phyloP scores from a whole-genome alignment of 2,888 invertebrate species.

The Lasiommata megera region DNA sequence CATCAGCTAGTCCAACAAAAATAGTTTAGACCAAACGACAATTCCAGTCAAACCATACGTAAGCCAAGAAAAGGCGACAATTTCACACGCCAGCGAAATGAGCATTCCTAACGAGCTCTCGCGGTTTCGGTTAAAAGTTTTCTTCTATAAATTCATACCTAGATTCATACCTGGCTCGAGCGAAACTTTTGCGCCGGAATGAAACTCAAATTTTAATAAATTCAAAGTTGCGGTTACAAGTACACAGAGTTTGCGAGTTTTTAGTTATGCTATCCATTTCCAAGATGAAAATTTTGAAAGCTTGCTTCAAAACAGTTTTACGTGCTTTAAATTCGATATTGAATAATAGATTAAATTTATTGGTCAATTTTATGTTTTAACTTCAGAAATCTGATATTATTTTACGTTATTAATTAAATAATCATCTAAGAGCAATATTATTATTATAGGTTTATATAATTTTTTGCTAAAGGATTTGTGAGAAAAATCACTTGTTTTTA shows the following conservation, averaged over 20 bases:
- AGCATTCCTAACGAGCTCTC: conserved; percentile 15
- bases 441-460: too few relatives aligned
- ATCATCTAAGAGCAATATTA: too few relatives aligned
- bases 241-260: conserved; percentile 23
- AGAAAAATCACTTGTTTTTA: too few relatives aligned
- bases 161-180: conserved; percentile 26
- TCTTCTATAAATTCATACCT: conserved; percentile 30
- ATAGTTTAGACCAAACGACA: too few relatives aligned
- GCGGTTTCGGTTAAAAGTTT: conserved; percentile 24
- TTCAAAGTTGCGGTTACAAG: conserved; percentile 28
- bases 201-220: conserved; percentile 34
- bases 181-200: conserved; percentile 25
- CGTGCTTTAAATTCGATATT: background rate
- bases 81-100: conserved; percentile 14
- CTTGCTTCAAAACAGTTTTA: background rate
- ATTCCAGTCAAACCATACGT: conserved; percentile 9
- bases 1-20: too few relatives aligned
- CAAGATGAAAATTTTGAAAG: conserved; percentile 18
- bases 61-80: conserved; percentile 26
- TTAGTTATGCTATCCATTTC: conserved; percentile 24
- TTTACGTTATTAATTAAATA: too few relatives aligned
- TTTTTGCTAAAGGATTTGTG: too few relatives aligned
- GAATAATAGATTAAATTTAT: background rate
- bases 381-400: too few relatives aligned
- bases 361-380: background rate